These are phyloP conservation scores for Rhineura floridana DNA, from an alignment of 2,113 vertebrate species.

Conservation along the genomic window DNA sequence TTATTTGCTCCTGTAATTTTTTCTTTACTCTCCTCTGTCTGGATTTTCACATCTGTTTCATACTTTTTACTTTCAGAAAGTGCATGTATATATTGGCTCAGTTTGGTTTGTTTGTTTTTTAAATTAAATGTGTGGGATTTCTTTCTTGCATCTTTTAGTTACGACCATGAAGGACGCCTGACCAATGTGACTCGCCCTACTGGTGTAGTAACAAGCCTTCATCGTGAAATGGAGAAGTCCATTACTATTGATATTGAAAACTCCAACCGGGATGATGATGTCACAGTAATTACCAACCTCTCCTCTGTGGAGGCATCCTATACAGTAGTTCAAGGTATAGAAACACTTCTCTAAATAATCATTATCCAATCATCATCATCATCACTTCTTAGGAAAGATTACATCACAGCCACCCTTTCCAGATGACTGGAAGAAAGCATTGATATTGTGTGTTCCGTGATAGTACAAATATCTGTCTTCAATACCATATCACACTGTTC, in stretches of 20 bases:
- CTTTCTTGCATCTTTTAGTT: conserved; percentile 81
- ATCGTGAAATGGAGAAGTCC: conserved; percentile 97
- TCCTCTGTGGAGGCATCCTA: conserved; percentile 98
- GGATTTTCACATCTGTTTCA: not conserved
- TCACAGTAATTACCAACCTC: conserved; percentile 98
- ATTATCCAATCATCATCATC: not conserved
- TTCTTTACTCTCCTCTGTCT: not conserved
- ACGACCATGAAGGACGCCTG: conserved; percentile 96
- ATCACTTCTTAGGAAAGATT: not conserved
- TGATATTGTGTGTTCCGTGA: not conserved
- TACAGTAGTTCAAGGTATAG: conserved; percentile 95
- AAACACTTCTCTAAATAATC: conserved; percentile 37
- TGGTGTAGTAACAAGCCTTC: conserved; percentile 96
- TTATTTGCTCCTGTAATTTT: not conserved
- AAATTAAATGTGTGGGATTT: conserved; percentile 34
- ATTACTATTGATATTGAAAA: conserved; percentile 99
- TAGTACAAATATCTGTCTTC: not conserved
- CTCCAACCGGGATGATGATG: conserved; percentile 96
- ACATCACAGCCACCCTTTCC: too few species aligned
- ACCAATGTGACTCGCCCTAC: conserved; percentile 98
- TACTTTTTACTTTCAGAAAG: not conserved
- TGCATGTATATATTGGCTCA: not conserved
- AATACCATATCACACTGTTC: not conserved
- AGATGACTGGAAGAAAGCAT: not conserved
- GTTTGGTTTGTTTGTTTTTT: not conserved